Evolutionary conservation across 2,797 vertebrate species (phyloP).

Genomic region (Alectoris magna): DNA sequence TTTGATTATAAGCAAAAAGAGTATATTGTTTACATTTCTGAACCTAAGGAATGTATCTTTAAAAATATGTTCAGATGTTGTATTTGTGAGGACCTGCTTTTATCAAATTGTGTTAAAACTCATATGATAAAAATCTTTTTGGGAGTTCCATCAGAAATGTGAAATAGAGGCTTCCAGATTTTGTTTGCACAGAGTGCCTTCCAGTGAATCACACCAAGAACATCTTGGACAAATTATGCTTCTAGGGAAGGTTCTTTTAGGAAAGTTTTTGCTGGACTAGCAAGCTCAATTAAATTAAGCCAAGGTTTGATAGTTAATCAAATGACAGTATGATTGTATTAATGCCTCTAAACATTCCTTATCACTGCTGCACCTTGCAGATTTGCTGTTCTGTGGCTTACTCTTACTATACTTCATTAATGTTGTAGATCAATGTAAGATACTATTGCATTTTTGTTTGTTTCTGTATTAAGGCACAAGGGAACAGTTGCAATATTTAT

Average conservation of each 20-base stretch:
- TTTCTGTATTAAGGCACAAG: background rate
- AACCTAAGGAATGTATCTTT: background rate
- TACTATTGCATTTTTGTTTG: background rate
- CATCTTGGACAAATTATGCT: background rate
- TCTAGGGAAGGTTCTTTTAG: background rate
- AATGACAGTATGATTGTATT: background rate
- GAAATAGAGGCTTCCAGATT: background rate
- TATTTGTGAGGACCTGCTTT: background rate
- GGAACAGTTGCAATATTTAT: background rate
- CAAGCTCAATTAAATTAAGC: background rate
- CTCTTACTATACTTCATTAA: background rate
- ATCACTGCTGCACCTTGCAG: background rate
- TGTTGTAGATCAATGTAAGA: background rate
- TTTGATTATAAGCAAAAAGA: background rate
- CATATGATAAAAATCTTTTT: background rate
- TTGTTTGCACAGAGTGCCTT: background rate
- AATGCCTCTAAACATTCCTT: fast-evolving
- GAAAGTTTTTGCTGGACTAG: background rate
- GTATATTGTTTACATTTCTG: background rate
- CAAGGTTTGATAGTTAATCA: background rate
- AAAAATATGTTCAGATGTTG: background rate
- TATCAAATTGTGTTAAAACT: background rate
- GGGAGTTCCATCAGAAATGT: background rate
- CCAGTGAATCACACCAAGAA: background rate
- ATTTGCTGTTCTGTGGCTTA: background rate